Percentiles rank a stretch among this genome's conserved stretches.
Evolutionary conservation across 2,888 invertebrate genomes (phyloP).

Genomic region (Syrphus vitripennis): DNA sequence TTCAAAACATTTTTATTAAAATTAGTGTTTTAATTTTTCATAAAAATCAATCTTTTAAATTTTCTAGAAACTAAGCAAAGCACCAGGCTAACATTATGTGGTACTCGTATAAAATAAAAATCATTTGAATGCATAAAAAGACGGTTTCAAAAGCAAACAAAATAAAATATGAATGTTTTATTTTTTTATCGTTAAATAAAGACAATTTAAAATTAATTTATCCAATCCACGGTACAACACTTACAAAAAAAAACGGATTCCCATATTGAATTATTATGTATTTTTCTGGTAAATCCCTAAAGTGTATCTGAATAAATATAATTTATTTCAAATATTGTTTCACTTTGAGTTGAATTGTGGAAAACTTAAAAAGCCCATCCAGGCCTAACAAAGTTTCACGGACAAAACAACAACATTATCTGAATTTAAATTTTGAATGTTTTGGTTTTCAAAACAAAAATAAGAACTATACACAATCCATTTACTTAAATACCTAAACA

Average conservation of each 20-base stretch:
- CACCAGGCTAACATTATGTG: no score
- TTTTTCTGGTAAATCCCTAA: slow-evolving; percentile 29
- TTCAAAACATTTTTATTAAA: no score
- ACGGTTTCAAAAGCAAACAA: no score
- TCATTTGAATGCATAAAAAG: no score
- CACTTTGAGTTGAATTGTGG: not conserved
- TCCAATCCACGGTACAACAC: not conserved
- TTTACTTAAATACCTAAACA: not conserved
- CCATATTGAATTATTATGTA: not conserved
- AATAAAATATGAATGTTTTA: no score
- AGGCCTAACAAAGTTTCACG: not conserved
- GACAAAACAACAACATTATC: slow-evolving; percentile 29
- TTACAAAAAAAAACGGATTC: not conserved
- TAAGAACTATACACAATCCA: not conserved
- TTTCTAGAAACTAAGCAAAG: no score
- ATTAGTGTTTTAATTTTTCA: no score
- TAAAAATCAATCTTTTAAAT: no score
- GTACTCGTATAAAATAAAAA: no score
- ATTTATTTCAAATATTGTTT: not conserved
- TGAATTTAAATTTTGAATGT: slow-evolving; percentile 20
- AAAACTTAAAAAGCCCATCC: not conserved
- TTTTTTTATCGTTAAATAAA: no score
- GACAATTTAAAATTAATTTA: slow-evolving; percentile 23
- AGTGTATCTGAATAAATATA: slow-evolving; percentile 18
- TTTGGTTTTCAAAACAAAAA: not conserved